Conservation (phyloP, 2,888 invertebrate species). For the Alitta virens region DNA sequence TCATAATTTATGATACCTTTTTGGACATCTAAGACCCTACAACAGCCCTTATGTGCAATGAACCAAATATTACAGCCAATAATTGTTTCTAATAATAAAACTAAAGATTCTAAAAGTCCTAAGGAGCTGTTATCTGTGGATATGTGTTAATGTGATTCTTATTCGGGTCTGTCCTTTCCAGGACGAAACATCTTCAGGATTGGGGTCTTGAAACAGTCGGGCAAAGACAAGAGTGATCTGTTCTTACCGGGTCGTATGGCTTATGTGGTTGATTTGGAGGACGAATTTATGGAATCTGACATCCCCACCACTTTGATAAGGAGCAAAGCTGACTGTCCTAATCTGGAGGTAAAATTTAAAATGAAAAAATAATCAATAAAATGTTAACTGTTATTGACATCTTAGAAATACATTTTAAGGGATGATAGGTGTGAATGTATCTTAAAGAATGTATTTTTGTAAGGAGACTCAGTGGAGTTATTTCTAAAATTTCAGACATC, state of each 20-base stretch:
- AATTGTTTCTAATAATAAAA: too few species aligned
- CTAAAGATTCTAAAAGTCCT: too few species aligned
- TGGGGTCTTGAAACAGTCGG: slow-evolving; percentile 49
- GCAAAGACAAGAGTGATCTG: slow-evolving; percentile 73
- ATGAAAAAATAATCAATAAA: too few species aligned
- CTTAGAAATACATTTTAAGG: too few species aligned
- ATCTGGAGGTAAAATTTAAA: slow-evolving; percentile 68
- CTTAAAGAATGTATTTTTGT: not conserved
- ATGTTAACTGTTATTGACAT: too few species aligned
- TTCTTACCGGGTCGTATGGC: slow-evolving; percentile 97
- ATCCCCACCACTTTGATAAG: slow-evolving; percentile 93
- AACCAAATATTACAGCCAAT: too few species aligned
- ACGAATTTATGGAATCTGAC: slow-evolving; percentile 80
- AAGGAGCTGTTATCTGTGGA: too few species aligned
- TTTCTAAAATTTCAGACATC: slow-evolving; percentile 51
- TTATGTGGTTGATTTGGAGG: slow-evolving; percentile 92
- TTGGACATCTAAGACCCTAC: too few species aligned
- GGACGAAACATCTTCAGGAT: slow-evolving; percentile 64
- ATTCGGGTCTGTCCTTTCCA: slow-evolving; percentile 19
- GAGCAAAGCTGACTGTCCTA: slow-evolving; percentile 76
- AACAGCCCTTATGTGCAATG: too few species aligned
- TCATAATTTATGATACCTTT: slow-evolving; percentile 27
- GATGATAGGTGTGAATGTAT: not conserved
- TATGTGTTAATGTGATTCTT: too few species aligned
- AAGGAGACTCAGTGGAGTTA: not conserved